These are phyloP conservation scores for Salticus scenicus DNA, from an alignment of 2,888 invertebrate genomes.

Conservation along the genomic window DNA sequence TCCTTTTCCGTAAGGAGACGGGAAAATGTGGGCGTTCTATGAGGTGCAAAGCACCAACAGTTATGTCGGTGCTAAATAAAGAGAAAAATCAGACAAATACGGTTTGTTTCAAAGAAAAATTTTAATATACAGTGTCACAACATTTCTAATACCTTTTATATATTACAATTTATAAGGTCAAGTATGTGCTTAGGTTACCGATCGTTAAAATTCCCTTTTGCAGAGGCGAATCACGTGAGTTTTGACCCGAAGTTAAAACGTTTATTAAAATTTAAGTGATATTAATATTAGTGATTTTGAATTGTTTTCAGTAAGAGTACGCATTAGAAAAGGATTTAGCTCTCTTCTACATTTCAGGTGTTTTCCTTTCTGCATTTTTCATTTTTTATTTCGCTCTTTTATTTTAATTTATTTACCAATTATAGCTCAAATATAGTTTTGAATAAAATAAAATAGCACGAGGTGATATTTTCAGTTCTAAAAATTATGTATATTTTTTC, in stretches of 20 bases:
- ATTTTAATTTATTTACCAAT: no score
- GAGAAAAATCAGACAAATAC: constrained; percentile 36
- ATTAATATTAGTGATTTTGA: no score
- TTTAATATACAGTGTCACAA: background rate
- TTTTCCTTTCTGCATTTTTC: no score
- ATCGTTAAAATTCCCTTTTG: background rate
- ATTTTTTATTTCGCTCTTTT: no score
- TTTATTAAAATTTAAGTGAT: background rate
- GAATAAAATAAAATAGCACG: no score
- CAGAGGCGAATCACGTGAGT: background rate
- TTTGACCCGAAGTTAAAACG: background rate
- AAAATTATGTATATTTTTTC: no score
- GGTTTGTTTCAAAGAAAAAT: constrained; percentile 20
- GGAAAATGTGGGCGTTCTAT: constrained; percentile 37
- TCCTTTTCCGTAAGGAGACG: constrained; percentile 9
- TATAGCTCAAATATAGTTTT: no score
- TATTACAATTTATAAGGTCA: background rate
- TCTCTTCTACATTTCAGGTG: no score
- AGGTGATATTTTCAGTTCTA: no score
- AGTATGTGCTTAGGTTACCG: background rate
- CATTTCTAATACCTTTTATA: background rate
- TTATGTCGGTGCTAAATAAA: constrained; percentile 33
- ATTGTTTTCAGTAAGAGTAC: no score
- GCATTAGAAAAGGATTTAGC: no score
- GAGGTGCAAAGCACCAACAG: background rate